Percentiles rank a stretch among this genome's conserved stretches.
Evolutionary conservation across 1,140 invertebrate genomes (phyloP).

Genomic region (Panulirus ornatus): DNA sequence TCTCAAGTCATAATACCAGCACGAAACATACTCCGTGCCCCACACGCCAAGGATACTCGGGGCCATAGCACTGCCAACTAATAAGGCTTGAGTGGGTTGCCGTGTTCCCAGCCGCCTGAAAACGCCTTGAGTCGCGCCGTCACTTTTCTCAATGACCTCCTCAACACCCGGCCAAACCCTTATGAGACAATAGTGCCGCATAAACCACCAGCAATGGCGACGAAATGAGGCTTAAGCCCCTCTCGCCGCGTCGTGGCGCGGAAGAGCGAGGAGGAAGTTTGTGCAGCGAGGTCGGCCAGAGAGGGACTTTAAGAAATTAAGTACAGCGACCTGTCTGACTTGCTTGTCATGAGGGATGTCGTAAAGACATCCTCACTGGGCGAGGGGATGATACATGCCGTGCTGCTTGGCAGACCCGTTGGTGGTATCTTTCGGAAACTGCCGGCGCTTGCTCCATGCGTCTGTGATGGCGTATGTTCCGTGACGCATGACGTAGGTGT

Average conservation of each 20-base stretch:
- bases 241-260: neutral
- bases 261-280: neutral
- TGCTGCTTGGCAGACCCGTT: no score
- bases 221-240: conserved; percentile 18
- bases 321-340: no score
- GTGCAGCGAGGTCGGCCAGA: neutral
- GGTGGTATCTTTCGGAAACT: no score
- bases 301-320: no score
- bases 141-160: conserved; percentile 34
- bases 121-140: neutral
- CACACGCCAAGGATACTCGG: neutral
- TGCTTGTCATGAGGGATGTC: no score
- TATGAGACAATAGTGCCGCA: conserved; percentile 36
- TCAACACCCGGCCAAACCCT: conserved; percentile 38
- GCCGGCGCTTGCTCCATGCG: no score
- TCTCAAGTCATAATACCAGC: no score
- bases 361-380: no score
- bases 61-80: neutral
- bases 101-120: neutral
- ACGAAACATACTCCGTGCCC: no score
- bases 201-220: conserved; percentile 31
- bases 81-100: conserved; percentile 19
- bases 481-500: no score
- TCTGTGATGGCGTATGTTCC: no score
- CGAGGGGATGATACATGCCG: no score